A percentile compares a stretch with the other conserved stretches of the same genome.
Evolutionary conservation across 2,797 vertebrate genomes (phyloP).

Genomic region (Acanthurus tractus): DNA sequence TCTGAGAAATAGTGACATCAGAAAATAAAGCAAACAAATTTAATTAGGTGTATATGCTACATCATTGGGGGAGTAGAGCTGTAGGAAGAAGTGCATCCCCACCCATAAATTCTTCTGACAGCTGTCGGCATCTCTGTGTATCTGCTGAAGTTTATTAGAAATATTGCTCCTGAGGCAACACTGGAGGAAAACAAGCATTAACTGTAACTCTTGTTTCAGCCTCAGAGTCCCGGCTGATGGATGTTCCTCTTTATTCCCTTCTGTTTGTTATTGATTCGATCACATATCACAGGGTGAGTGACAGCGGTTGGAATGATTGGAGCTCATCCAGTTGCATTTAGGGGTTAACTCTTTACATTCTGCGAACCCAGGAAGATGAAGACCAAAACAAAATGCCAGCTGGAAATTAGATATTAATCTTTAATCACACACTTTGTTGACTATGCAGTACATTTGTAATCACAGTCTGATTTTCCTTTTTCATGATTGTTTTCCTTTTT

Average conservation of each 20-base stretch:
- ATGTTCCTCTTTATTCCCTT: conserved; percentile 27
- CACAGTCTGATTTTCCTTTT: background rate
- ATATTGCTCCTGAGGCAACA: conserved; percentile 24
- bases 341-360: conserved; percentile 6
- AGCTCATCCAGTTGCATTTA: background rate
- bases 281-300: conserved; percentile 30
- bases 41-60: background rate
- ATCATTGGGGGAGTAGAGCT: background rate
- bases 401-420: background rate
- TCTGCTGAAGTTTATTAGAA: conserved; percentile 24
- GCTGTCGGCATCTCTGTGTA: conserved; percentile 36
- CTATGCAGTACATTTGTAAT: background rate
- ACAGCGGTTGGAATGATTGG: conserved; percentile 37
- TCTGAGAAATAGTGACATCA: no score
- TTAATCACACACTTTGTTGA: background rate
- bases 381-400: background rate
- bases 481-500: background rate
- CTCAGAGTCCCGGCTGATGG: conserved; percentile 9
- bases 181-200: conserved; percentile 21
- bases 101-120: conserved; percentile 30
- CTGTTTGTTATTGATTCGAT: conserved; percentile 42
- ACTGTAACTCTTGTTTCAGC: conserved; percentile 33
- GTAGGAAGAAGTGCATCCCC: background rate
- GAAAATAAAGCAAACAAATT: background rate
- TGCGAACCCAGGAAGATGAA: background rate